Conservation (phyloP, 2,888 invertebrate genomes). For the Phoenoteleia sp. region DNA sequence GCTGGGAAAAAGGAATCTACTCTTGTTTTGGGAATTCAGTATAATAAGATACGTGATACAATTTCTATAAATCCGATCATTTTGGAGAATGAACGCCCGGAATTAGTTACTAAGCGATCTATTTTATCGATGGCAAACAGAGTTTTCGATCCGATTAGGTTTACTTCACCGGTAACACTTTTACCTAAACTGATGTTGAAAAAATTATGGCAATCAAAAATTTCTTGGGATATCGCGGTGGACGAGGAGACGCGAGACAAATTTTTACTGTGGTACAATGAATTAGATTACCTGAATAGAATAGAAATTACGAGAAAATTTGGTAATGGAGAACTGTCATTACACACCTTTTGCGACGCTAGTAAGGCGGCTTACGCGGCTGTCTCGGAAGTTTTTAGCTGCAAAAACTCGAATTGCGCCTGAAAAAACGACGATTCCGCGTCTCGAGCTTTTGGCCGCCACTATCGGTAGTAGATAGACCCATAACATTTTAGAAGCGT, state of each 20-base stretch:
- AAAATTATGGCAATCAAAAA: slow-evolving; percentile 52
- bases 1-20: slow-evolving; percentile 23
- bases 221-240: slow-evolving; percentile 64
- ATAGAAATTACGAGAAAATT: slow-evolving; percentile 73
- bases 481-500: slow-evolving; percentile 4
- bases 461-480: slow-evolving; percentile 75
- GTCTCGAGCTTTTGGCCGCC: slow-evolving; percentile 80
- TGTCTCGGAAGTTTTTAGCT: slow-evolving; percentile 65
- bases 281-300: slow-evolving; percentile 35
- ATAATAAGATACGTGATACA: slow-evolving; percentile 48
- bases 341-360: slow-evolving; percentile 79
- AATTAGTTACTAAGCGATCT: slow-evolving; percentile 65
- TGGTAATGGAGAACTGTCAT: slow-evolving; percentile 36
- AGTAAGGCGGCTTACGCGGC: slow-evolving; percentile 77
- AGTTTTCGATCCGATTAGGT: slow-evolving; percentile 72
- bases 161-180: slow-evolving; percentile 63
- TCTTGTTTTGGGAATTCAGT: slow-evolving; percentile 46
- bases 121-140: slow-evolving; percentile 71
- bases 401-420: slow-evolving; percentile 79
- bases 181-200: slow-evolving; percentile 68
- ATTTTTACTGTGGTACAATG: slow-evolving; percentile 32
- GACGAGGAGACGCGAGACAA: slow-evolving; percentile 15
- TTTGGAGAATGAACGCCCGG: not conserved
- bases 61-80: slow-evolving; percentile 53
- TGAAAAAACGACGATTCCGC: slow-evolving; percentile 77